Evolutionary conservation across 1,140 invertebrate genomes (phyloP).

Genomic region (Drosophila bocqueti): DNA sequence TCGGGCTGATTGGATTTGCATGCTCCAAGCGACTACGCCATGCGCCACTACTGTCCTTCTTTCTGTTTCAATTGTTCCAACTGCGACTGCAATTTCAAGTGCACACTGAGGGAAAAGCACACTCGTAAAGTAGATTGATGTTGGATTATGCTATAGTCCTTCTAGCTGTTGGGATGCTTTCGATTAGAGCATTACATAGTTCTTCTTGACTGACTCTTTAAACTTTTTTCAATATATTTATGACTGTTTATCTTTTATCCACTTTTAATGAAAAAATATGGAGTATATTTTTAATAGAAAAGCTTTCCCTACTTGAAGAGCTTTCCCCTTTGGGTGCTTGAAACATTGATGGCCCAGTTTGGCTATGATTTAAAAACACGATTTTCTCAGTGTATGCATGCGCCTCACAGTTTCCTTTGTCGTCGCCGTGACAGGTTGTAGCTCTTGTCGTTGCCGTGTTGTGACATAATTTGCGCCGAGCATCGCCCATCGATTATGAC

Average conservation of each 20-base stretch:
- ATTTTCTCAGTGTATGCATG: slow-evolving; percentile 41
- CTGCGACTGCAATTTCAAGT: slow-evolving; percentile 14
- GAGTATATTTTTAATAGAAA: neutral
- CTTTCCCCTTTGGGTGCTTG: neutral
- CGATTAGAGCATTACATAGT: too few species aligned
- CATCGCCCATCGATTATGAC: slow-evolving; percentile 36
- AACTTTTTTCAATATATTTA: neutral
- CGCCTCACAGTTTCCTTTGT: slow-evolving; percentile 11
- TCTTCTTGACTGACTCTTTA: neutral
- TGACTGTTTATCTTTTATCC: neutral
- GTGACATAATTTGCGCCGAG: slow-evolving; percentile 34
- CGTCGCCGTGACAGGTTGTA: slow-evolving; percentile 29
- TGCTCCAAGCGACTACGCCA: slow-evolving; percentile 34
- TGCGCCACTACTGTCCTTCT: slow-evolving; percentile 30
- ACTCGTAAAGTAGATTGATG: neutral
- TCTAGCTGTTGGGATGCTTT: neutral
- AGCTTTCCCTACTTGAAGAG: neutral
- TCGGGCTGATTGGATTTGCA: slow-evolving; percentile 61
- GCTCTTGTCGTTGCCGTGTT: slow-evolving; percentile 37
- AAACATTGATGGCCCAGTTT: neutral
- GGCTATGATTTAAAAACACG: slow-evolving; percentile 13
- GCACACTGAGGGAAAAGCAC: slow-evolving; percentile 14
- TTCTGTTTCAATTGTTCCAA: slow-evolving; percentile 27
- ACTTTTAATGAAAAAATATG: neutral
- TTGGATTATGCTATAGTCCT: neutral